Base-by-base conservation (phyloP, 2,113 vertebrate genomes). In the Microcebus griseorufus region DNA sequence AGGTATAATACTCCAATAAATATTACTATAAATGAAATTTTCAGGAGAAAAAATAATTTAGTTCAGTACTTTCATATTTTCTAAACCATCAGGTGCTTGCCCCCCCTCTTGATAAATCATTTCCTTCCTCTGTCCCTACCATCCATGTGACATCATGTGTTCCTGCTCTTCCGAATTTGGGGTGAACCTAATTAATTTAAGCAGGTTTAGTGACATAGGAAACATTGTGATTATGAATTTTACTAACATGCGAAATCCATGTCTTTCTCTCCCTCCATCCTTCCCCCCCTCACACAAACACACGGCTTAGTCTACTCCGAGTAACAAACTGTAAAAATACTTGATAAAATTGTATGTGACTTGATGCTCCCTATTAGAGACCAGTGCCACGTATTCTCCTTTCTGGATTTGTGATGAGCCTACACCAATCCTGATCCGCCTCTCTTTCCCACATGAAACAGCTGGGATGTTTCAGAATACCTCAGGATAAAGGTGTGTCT, bases 401-500 rank as follows among this genome's bases (percentile, higher is more conserved):
- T 32, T 42, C 13, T 37, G 14, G 0, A 76, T 17, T 27, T 34
- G 3, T 86, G 75, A 23, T 42, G n/a, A 79, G 53, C 13, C 3
- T 16, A 51, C 25, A 10, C 22, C 29, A 34, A 58, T 23, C 83
- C 29, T 55, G 32, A 64, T 0, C 9, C 65, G 18, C 20, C 10
- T 32, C 6, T 42, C 51, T 42, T 73, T 55, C 32, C 25, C 55
- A 42, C 73, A 45, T 42, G 10, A 13, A 16, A 25, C 6, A 20
- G 39, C 23, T n/a, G 27, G 5, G n/a, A 51, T 76, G 20, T n/a
- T 55, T 42, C 6, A 11, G 29, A 69, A 48, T 98, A 99, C 99
- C 99, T 99, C 58, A 99, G 62, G 78, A 99, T 98, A 85, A 99
- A 99, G 0, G 98, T 99, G 42, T 99, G 98, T 75, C 98, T 98